phyloP scores from a whole-genome alignment of 2,888 invertebrate genomes.

The Ligdia adustata region DNA sequence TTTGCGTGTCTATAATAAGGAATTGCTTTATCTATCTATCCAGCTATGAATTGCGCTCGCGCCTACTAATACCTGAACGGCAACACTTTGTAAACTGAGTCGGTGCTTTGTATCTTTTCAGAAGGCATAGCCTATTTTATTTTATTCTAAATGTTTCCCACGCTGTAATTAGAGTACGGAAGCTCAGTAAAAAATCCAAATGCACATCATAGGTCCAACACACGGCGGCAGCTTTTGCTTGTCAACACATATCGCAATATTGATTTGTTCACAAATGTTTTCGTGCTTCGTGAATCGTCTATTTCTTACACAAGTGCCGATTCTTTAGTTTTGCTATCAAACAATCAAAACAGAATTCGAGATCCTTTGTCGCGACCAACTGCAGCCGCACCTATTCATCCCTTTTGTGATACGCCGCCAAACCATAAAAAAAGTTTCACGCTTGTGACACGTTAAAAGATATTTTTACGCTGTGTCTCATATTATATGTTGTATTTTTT shows the following conservation, averaged over 20 bases:
- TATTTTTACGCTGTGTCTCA: slow-evolving; percentile 46
- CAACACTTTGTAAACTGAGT: not conserved
- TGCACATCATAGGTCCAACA: slow-evolving; percentile 33
- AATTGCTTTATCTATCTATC: no score
- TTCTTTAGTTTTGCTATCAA: slow-evolving; percentile 66
- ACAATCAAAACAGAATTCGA: slow-evolving; percentile 73
- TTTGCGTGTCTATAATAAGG: no score
- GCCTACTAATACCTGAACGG: not conserved
- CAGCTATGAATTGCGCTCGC: no score
- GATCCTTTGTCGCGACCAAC: slow-evolving; percentile 58
- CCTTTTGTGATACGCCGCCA: slow-evolving; percentile 61
- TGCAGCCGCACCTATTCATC: slow-evolving; percentile 66
- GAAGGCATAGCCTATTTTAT: not conserved
- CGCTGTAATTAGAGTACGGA: slow-evolving; percentile 35
- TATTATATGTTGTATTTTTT: slow-evolving; percentile 36
- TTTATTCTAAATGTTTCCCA: slow-evolving; percentile 14
- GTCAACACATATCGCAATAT: slow-evolving; percentile 56
- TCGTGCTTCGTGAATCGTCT: slow-evolving; percentile 53
- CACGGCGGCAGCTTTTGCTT: slow-evolving; percentile 48
- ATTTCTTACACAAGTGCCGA: slow-evolving; percentile 61
- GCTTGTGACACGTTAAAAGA: slow-evolving; percentile 57
- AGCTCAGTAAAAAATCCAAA: slow-evolving; percentile 17
- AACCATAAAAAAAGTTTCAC: slow-evolving; percentile 28
- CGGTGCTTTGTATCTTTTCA: not conserved
- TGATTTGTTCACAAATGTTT: slow-evolving; percentile 51